phyloP scores from a whole-genome alignment of 2,797 vertebrate genomes.

The Lithobates sylvaticus region DNA sequence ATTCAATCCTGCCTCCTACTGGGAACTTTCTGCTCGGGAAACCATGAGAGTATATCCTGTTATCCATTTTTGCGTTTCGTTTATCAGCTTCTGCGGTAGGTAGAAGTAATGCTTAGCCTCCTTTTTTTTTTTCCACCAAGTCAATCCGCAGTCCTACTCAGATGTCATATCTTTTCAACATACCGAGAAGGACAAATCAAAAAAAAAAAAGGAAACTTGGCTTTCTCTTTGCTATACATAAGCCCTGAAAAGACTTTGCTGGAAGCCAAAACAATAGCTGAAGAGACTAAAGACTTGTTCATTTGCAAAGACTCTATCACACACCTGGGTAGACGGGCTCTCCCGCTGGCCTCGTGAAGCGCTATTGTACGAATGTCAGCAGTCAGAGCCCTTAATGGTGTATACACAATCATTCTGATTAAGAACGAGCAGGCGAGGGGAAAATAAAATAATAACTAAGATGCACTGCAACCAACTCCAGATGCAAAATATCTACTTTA shows the following conservation, averaged over 20 bases:
- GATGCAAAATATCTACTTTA: not conserved
- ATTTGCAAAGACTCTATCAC: conserved; percentile 70
- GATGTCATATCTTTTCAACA: conserved; percentile 68
- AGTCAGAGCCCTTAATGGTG: conserved; percentile 77
- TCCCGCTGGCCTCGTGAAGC: conserved; percentile 83
- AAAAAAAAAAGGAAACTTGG: conserved; percentile 36
- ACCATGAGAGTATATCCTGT: not conserved
- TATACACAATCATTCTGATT: conserved; percentile 79
- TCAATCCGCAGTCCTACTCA: conserved; percentile 68
- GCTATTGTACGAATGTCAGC: conserved; percentile 81
- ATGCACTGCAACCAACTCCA: not conserved
- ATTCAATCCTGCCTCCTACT: conserved; percentile 35
- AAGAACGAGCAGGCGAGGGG: conserved; percentile 60
- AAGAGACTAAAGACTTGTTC: conserved; percentile 71
- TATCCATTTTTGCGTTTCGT: conserved; percentile 2
- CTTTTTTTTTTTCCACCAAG: conserved; percentile 55
- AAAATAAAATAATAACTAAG: conserved; percentile 39
- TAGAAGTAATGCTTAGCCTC: conserved; percentile 32
- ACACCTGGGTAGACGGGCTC: conserved; percentile 75
- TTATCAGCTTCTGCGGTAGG: conserved; percentile 62
- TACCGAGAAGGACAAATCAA: conserved; percentile 50
- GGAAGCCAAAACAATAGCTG: conserved; percentile 66
- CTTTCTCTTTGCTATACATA: conserved; percentile 53
- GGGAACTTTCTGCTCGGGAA: conserved; percentile 50
- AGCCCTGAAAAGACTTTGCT: conserved; percentile 66